Evolutionary conservation across 2,797 vertebrate genomes (phyloP).

Genomic region (Pagetopsis macropterus): DNA sequence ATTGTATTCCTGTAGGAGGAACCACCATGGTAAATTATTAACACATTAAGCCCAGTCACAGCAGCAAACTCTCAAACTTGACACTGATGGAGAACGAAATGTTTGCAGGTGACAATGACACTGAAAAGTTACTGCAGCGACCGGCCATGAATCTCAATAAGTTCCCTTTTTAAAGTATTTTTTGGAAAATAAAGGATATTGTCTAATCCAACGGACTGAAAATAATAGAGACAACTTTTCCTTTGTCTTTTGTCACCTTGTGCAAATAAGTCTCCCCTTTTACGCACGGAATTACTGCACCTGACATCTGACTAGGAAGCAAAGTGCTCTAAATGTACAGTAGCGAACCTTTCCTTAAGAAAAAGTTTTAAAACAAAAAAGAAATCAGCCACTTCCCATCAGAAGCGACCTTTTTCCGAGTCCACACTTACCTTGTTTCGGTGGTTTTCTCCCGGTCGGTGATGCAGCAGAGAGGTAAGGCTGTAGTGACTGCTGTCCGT

Average conservation of each 20-base stretch:
- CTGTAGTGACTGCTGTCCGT: constrained; percentile 80
- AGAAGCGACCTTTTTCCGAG: not conserved
- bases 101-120: not conserved
- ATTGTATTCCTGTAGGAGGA: constrained; percentile 88
- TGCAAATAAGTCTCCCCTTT: not conserved
- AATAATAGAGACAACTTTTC: not conserved
- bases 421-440: constrained; percentile 68
- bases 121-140: not conserved
- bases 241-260: not conserved
- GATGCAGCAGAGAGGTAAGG: constrained; percentile 77
- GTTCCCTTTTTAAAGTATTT: not conserved
- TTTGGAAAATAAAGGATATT: too few relatives aligned
- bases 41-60: constrained; percentile 51
- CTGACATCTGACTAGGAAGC: not conserved
- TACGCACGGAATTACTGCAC: constrained; percentile 7
- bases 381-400: not conserved
- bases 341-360: not conserved
- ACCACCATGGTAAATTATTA: constrained; percentile 73
- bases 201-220: not conserved
- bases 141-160: not conserved
- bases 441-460: constrained; percentile 59
- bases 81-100: constrained; percentile 17
- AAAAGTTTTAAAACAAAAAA: not conserved
- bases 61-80: constrained; percentile 13
- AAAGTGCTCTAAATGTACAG: not conserved